These are phyloP conservation scores for Escarpia spicata DNA, from an alignment of 2,888 invertebrate species.

Conservation along the genomic window DNA sequence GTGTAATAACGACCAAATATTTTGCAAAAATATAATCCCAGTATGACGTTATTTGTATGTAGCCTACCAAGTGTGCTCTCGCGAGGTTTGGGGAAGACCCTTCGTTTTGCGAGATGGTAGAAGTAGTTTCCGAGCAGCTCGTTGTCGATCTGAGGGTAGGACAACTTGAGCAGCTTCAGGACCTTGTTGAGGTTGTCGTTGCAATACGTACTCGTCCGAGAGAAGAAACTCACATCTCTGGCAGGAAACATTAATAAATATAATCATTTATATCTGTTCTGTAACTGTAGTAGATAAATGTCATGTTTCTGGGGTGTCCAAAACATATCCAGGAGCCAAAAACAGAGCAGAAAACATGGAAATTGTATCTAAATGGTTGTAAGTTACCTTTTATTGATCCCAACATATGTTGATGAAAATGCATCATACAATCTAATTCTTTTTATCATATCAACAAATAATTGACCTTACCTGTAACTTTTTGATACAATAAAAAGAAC, in stretches of 20 bases:
- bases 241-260: not conserved
- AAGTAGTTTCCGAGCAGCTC: conserved; percentile 55
- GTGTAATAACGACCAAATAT: no score
- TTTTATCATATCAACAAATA: no score
- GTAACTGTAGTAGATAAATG: not conserved
- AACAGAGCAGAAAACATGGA: not conserved
- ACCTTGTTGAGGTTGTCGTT: conserved; percentile 54
- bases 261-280: not conserved
- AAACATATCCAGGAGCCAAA: not conserved
- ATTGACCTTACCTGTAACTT: no score
- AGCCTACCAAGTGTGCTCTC: not conserved
- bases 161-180: conserved; percentile 49
- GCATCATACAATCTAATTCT: no score
- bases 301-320: not conserved
- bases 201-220: conserved; percentile 55
- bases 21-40: no score
- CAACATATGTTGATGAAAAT: no score
- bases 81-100: conserved; percentile 38
- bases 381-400: no score
- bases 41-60: no score
- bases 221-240: conserved; percentile 57
- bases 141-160: conserved; percentile 58
- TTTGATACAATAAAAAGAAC: no score
- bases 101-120: conserved; percentile 43
- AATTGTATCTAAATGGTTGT: not conserved